Conservation (phyloP, 2,888 invertebrate genomes). For the Tipula confusa region DNA sequence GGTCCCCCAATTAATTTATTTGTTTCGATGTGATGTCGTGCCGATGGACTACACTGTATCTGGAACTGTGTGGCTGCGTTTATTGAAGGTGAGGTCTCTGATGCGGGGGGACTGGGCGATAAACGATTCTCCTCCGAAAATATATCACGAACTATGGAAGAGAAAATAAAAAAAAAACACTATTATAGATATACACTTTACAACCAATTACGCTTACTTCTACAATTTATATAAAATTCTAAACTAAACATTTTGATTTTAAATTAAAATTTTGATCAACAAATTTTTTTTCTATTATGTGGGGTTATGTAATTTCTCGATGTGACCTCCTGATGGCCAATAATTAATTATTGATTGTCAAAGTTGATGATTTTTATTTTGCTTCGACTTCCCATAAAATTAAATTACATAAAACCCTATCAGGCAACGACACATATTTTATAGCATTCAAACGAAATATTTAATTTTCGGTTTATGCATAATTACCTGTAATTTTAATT, state of each 20-base stretch:
- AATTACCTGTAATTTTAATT: not conserved
- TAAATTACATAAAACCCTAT: not conserved
- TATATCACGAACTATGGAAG: constrained; percentile 54
- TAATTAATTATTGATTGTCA: not conserved
- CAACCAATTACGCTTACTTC: not conserved
- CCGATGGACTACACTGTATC: not conserved
- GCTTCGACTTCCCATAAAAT: not conserved
- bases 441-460: not conserved
- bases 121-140: constrained; percentile 49
- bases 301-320: not conserved
- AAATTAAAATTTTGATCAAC: not conserved
- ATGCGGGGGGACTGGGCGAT: constrained; percentile 37
- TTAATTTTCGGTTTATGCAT: not conserved
- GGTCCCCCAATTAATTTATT: constrained; percentile 40
- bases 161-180: constrained; percentile 38
- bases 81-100: constrained; percentile 21
- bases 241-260: constrained; percentile 26
- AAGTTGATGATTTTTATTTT: not conserved
- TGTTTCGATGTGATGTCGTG: not conserved
- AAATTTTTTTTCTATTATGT: not conserved
- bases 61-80: not conserved
- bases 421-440: not conserved
- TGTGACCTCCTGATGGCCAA: not conserved
- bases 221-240: constrained; percentile 31
- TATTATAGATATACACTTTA: not conserved